These are phyloP conservation scores for Lagopus muta DNA, from an alignment of 2,113 vertebrate genomes.

Conservation along the genomic window DNA sequence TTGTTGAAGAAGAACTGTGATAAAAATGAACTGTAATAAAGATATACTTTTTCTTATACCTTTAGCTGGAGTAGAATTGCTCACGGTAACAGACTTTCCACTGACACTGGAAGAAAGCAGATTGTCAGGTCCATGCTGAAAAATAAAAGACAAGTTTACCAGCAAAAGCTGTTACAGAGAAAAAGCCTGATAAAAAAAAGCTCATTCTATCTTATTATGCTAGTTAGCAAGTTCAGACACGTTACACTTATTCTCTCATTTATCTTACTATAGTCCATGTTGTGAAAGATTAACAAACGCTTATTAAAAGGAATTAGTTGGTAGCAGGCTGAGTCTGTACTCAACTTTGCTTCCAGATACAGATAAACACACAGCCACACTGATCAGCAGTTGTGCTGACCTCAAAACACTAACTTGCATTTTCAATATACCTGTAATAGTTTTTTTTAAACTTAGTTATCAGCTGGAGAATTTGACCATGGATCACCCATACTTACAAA, in stretches of 20 bases:
- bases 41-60: constrained; percentile 61
- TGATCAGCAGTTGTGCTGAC: background rate
- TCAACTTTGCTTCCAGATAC: background rate
- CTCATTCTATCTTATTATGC: background rate
- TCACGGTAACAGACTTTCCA: constrained; percentile 81
- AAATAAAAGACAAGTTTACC: constrained; percentile 56
- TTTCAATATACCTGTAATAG: background rate
- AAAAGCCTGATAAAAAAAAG: background rate
- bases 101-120: constrained; percentile 75
- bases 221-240: background rate
- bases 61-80: constrained; percentile 76
- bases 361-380: background rate
- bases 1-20: background rate
- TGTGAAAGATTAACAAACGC: background rate
- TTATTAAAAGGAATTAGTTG: background rate
- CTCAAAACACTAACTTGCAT: background rate
- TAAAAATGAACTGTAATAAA: background rate
- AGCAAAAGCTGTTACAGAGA: constrained; percentile 12
- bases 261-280: background rate
- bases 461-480: background rate
- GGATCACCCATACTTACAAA: background rate
- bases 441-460: background rate
- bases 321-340: background rate
- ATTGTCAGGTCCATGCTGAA: constrained; percentile 80
- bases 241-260: background rate